Percentiles rank a stretch among this genome's conserved stretches.
These are phyloP conservation scores for Rhinopomastus cyanomelas DNA, from an alignment of 2,113 vertebrate genomes.

Conservation along the genomic window DNA sequence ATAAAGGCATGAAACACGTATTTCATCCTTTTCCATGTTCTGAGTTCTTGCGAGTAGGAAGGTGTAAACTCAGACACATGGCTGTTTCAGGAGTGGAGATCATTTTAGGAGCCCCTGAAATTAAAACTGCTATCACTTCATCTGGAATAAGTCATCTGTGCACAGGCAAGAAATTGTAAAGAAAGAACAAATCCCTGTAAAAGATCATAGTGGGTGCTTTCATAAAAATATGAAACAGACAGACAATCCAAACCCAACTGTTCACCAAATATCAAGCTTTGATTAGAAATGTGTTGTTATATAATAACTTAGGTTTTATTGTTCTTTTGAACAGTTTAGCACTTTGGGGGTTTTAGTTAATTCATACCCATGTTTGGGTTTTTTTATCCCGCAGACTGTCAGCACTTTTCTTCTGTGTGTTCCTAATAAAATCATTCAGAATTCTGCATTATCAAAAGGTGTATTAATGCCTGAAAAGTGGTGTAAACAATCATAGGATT, in stretches of 20 bases:
- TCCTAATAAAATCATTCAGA: conserved; percentile 3
- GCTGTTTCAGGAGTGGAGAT: neutral
- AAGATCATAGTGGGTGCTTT: neutral
- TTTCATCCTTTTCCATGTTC: neutral
- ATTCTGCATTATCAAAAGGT: neutral
- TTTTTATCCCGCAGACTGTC: too few relatives aligned
- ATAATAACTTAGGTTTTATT: neutral
- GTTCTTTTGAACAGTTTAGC: neutral
- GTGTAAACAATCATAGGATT: neutral
- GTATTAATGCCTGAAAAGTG: conserved; percentile 1
- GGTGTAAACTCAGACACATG: accelerated
- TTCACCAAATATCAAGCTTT: neutral
- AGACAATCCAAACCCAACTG: neutral
- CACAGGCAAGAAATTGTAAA: neutral
- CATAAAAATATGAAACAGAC: neutral
- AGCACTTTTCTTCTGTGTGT: neutral
- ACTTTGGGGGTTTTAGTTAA: neutral
- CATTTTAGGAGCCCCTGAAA: neutral
- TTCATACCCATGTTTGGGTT: too few relatives aligned
- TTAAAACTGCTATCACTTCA: neutral
- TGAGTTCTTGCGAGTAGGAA: neutral
- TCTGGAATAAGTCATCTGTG: neutral
- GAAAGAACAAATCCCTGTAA: neutral
- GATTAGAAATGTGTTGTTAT: neutral
- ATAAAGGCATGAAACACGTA: neutral